A percentile compares a stretch with the other conserved stretches of the same genome.
These are phyloP conservation scores for Adineta ricciae DNA, from an alignment of 2,888 invertebrate species.

Conservation along the genomic window DNA sequence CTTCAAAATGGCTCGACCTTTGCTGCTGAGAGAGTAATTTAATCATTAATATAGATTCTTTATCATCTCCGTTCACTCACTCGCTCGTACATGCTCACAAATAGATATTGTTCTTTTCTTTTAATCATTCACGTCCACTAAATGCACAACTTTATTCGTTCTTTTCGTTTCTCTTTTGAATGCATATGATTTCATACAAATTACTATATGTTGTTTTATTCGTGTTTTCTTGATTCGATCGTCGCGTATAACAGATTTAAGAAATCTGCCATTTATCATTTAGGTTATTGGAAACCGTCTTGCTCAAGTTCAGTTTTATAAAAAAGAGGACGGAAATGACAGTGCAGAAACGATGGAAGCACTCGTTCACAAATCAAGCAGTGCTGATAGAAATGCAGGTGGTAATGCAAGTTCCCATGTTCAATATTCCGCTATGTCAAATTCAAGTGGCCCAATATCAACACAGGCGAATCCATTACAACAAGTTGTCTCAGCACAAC, in stretches of 20 bases:
- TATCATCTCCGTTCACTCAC: neutral
- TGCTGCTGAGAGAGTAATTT: constrained; percentile 21
- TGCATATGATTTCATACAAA: neutral
- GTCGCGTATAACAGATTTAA: no score
- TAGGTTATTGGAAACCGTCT: constrained; percentile 32
- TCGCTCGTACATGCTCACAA: neutral
- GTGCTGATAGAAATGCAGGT: constrained; percentile 9
- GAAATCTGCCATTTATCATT: no score
- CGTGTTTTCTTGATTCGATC: no score
- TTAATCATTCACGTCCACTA: neutral
- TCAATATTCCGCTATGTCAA: constrained; percentile 29
- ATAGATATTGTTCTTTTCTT: neutral
- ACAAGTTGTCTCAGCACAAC: neutral
- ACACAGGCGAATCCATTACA: neutral
- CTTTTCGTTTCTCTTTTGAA: neutral
- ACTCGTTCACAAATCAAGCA: constrained; percentile 21
- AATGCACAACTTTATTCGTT: neutral
- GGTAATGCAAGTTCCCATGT: constrained; percentile 16
- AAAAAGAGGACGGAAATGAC: neutral
- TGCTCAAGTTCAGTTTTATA: constrained; percentile 31
- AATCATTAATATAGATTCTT: neutral
- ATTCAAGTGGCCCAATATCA: neutral
- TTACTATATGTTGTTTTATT: neutral
- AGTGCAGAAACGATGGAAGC: constrained; percentile 27
- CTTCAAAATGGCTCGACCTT: neutral